Percentiles rank a stretch among this genome's conserved stretches.
Evolutionary conservation across 2,888 invertebrate species (phyloP).

Genomic region (Furcula furcula): DNA sequence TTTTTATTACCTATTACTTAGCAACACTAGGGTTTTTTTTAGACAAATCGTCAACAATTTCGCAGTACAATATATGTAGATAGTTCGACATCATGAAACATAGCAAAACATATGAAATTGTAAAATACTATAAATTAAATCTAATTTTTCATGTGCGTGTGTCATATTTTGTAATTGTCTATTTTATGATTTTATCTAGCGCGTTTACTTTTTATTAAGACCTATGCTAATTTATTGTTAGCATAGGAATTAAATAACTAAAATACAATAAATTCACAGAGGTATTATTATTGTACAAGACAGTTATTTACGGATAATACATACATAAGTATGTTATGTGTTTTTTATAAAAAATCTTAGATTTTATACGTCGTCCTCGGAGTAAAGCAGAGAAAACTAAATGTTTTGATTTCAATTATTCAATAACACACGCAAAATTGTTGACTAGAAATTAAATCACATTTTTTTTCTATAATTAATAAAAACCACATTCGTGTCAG

Average conservation of each 20-base stretch:
- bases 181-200: no score
- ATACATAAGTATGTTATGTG: no score
- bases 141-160: constrained; percentile 17
- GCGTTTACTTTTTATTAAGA: no score
- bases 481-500: constrained; percentile 27
- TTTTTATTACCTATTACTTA: constrained; percentile 40
- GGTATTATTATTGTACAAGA: no score
- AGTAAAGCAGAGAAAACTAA: not conserved
- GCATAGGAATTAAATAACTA: no score
- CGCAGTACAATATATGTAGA: constrained; percentile 50
- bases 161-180: constrained; percentile 26
- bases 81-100: constrained; percentile 35
- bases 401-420: constrained; percentile 4
- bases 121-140: constrained; percentile 36
- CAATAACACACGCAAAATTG: constrained; percentile 23
- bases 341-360: no score
- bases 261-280: no score
- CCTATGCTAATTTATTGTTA: not conserved
- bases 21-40: constrained; percentile 49
- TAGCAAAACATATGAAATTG: constrained; percentile 43
- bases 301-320: no score
- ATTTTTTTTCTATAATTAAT: constrained; percentile 28
- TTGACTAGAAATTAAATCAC: constrained; percentile 51
- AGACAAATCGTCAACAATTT: constrained; percentile 54
- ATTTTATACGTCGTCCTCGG: no score